A percentile compares a stretch with the other conserved stretches of the same genome.
Conservation (phyloP, 2,888 invertebrate species). For the Dione juno region DNA sequence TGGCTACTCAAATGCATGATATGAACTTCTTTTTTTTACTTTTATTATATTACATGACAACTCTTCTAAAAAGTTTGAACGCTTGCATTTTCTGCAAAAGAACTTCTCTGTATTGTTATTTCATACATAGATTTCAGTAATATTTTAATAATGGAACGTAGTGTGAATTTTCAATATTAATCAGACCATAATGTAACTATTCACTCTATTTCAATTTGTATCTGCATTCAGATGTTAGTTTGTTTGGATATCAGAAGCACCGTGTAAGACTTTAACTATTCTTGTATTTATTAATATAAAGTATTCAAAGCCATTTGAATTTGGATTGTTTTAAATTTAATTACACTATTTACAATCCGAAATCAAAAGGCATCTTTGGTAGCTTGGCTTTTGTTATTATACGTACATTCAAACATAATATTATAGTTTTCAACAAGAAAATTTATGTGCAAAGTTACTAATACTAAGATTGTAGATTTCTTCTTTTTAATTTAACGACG, state of each 20-base stretch:
- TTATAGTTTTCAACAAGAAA: conserved; percentile 5
- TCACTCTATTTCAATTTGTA: conserved; percentile 69
- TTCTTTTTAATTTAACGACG: conserved; percentile 26
- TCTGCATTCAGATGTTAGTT: conserved; percentile 72
- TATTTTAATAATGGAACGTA: conserved; percentile 29
- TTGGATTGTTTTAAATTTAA: conserved; percentile 44
- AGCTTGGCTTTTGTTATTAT: conserved; percentile 51
- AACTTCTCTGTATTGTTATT: conserved; percentile 26
- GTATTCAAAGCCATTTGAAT: conserved; percentile 54
- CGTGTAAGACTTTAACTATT: conserved; percentile 68
- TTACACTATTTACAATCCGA: conserved; percentile 46
- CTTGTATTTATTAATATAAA: conserved; percentile 46
- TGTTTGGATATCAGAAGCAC: conserved; percentile 73
- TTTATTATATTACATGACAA: conserved; percentile 46
- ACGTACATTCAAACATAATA: neutral
- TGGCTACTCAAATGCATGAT: conserved; percentile 66
- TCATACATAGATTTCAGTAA: conserved; percentile 26
- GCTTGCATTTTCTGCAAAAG: conserved; percentile 68
- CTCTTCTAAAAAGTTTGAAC: conserved; percentile 57
- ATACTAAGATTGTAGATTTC: conserved; percentile 38
- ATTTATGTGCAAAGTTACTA: conserved; percentile 39
- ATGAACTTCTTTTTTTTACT: conserved; percentile 51
- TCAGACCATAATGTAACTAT: conserved; percentile 61
- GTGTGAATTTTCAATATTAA: conserved; percentile 47
- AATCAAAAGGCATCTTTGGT: conserved; percentile 60